Evolutionary conservation across 2,888 invertebrate genomes (phyloP).

Genomic region (Hymenopus coronatus): DNA sequence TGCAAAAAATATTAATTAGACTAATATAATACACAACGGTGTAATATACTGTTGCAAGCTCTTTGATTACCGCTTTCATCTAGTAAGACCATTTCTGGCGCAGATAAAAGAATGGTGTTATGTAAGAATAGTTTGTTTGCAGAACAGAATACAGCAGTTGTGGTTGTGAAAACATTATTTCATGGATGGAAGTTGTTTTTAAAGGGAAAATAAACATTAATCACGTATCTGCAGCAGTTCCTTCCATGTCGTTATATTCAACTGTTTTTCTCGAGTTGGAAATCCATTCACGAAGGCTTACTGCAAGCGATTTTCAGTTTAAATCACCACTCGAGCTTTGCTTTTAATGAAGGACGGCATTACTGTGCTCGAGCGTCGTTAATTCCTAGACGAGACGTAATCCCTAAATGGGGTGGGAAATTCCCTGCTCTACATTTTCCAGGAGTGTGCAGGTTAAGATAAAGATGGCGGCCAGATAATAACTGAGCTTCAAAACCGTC

Average conservation of each 20-base stretch:
- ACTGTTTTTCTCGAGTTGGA: not conserved
- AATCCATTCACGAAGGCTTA: not conserved
- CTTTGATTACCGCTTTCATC: too few relatives aligned
- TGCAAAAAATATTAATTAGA: too few relatives aligned
- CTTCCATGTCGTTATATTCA: not conserved
- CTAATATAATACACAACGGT: too few relatives aligned
- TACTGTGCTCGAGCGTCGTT: not conserved
- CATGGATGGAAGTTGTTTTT: not conserved
- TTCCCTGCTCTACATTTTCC: not conserved
- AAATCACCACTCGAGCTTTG: not conserved
- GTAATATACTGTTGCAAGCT: too few relatives aligned
- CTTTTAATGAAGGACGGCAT: not conserved
- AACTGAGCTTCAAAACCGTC: too few relatives aligned
- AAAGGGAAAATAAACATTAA: not conserved
- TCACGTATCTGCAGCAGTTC: not conserved
- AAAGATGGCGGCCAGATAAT: too few relatives aligned
- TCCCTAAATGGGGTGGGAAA: not conserved
- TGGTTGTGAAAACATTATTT: too few relatives aligned
- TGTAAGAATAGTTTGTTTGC: too few relatives aligned
- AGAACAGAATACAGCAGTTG: too few relatives aligned
- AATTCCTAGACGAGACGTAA: not conserved
- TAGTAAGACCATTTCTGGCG: too few relatives aligned
- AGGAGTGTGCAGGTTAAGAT: not conserved
- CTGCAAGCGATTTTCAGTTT: not conserved
- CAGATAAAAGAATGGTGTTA: too few relatives aligned